These are phyloP conservation scores for Litocranius walleri DNA, from an alignment of 2,113 vertebrate species.

Conservation along the genomic window DNA sequence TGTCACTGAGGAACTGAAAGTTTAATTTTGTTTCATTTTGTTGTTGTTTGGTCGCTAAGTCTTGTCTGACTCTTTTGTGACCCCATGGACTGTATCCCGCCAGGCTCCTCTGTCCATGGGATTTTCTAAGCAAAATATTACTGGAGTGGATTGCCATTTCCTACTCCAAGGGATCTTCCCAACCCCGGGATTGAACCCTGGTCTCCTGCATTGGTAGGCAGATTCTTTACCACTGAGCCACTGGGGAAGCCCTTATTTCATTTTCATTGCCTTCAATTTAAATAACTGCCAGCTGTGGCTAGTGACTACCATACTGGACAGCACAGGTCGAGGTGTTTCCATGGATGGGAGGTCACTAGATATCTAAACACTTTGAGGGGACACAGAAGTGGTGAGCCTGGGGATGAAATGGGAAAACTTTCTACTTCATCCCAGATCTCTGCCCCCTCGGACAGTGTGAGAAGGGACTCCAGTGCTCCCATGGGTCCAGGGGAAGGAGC, in stretches of 20 bases:
- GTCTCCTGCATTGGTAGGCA: neutral
- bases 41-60: neutral
- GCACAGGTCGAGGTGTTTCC: neutral
- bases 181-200: neutral
- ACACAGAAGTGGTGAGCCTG: too few species aligned
- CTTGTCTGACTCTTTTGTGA: neutral
- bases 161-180: neutral
- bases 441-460: too few species aligned
- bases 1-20: neutral
- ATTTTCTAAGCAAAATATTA: neutral
- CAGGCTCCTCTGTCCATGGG: neutral
- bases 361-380: neutral
- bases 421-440: neutral
- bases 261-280: neutral
- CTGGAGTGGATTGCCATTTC: neutral
- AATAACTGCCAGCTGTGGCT: neutral
- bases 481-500: neutral
- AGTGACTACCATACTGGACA: neutral
- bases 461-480: neutral
- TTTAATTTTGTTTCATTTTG: neutral
- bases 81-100: neutral
- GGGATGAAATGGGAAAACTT: neutral
- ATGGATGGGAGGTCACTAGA: neutral
- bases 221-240: neutral
- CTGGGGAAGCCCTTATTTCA: neutral